Conservation (phyloP, 2,888 invertebrate genomes). For the Spodoptera exigua region DNA sequence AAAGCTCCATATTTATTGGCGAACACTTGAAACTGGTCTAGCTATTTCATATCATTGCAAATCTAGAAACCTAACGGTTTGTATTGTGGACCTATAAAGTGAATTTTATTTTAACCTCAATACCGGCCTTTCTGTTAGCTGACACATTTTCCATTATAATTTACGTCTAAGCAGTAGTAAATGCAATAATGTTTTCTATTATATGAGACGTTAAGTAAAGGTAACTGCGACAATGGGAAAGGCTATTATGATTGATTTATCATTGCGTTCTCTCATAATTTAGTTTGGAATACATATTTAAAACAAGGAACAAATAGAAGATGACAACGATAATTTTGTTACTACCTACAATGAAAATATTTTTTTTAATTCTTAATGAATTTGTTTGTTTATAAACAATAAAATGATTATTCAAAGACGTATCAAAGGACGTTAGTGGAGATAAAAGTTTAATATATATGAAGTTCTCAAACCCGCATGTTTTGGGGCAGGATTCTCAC, state of each 20-base stretch:
- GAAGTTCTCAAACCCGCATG: constrained; percentile 65
- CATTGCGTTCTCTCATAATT: too few species aligned
- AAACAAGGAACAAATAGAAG: too few species aligned
- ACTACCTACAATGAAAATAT: too few species aligned
- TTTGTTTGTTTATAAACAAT: too few species aligned
- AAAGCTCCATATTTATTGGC: constrained; percentile 58
- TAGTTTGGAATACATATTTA: too few species aligned
- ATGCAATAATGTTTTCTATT: background rate
- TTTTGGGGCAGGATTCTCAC: constrained; percentile 74
- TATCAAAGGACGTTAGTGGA: constrained; percentile 13
- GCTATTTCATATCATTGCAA: constrained; percentile 56
- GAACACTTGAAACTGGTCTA: constrained; percentile 58
- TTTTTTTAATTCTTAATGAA: too few species aligned
- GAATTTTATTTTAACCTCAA: constrained; percentile 19
- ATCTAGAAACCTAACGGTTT: constrained; percentile 50
- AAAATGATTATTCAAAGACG: constrained; percentile 3
- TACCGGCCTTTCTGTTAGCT: background rate
- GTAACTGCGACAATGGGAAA: too few species aligned
- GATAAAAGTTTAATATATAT: constrained; percentile 33
- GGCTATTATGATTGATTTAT: too few species aligned
- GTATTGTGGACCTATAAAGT: constrained; percentile 41
- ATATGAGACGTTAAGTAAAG: background rate
- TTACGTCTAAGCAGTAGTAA: constrained; percentile 4
- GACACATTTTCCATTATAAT: constrained; percentile 20
- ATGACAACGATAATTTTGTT: too few species aligned